These are phyloP conservation scores for Peromyscus eremicus DNA, from an alignment of 2,797 vertebrate species.

Conservation along the genomic window DNA sequence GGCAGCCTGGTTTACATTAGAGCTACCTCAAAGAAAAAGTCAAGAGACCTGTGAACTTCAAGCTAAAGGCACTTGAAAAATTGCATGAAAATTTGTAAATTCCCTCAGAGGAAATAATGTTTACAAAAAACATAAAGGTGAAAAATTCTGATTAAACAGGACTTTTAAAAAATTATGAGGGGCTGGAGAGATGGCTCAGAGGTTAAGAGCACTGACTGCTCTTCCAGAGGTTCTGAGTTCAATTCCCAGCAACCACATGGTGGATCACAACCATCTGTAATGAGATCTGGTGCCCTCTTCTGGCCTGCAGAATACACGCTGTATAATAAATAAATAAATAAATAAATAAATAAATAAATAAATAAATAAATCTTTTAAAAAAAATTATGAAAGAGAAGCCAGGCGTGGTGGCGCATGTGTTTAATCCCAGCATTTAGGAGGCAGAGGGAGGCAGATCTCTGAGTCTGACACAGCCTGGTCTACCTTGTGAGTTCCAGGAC, in stretches of 20 bases:
- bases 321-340: too few species aligned
- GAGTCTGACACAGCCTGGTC: not conserved
- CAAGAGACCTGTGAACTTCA: not conserved
- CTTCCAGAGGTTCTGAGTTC: too few species aligned
- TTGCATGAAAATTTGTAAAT: not conserved
- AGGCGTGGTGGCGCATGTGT: fast-evolving
- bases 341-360: too few species aligned
- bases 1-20: not conserved
- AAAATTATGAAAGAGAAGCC: not conserved
- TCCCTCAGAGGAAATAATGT: not conserved
- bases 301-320: too few species aligned
- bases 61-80: not conserved
- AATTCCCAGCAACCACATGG: too few species aligned
- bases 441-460: not conserved
- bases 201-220: too few species aligned
- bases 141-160: not conserved
- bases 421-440: not conserved
- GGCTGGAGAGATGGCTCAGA: too few species aligned
- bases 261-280: too few species aligned
- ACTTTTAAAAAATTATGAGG: not conserved
- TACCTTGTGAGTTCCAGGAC: not conserved
- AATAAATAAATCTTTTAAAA: too few species aligned
- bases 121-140: not conserved
- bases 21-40: not conserved
- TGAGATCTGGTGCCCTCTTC: too few species aligned